phyloP scores from a whole-genome alignment of 2,797 vertebrate genomes.

The Gadopsis bispinosus region DNA sequence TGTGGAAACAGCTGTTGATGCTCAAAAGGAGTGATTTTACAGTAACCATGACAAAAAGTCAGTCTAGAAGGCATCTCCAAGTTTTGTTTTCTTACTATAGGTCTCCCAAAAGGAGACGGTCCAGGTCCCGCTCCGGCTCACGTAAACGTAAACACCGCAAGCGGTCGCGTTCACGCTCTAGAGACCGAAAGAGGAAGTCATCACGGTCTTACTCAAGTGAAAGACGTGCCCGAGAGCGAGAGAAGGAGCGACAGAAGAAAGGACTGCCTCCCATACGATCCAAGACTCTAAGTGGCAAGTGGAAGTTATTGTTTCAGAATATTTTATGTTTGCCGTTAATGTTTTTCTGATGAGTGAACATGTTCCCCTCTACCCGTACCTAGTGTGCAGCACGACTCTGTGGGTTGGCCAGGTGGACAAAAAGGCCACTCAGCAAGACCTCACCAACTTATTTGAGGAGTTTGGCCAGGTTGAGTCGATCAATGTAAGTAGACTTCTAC shows the following conservation, averaged over 20 bases:
- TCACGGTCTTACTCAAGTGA: slow-evolving; percentile 98
- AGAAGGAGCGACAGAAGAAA: slow-evolving; percentile 97
- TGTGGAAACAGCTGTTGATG: background rate
- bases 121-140: slow-evolving; percentile 95
- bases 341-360: background rate
- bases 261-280: slow-evolving; percentile 95
- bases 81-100: slow-evolving; percentile 72
- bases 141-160: slow-evolving; percentile 97
- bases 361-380: slow-evolving; percentile 22
- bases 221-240: slow-evolving; percentile 92
- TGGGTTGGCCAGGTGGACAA: slow-evolving; percentile 99
- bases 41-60: background rate
- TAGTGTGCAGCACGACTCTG: slow-evolving; percentile 98
- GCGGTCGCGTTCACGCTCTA: slow-evolving; percentile 93
- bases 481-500: slow-evolving; percentile 88
- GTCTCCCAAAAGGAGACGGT: slow-evolving; percentile 95
- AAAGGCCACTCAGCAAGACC: slow-evolving; percentile 98
- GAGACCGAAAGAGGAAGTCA: slow-evolving; percentile 95
- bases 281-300: slow-evolving; percentile 93
- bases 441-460: slow-evolving; percentile 98
- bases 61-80: background rate
- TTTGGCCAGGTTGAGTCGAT: slow-evolving; percentile 99
- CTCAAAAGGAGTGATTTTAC: background rate
- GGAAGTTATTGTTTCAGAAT: background rate
- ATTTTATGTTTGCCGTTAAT: background rate